Base-by-base conservation (phyloP, 2,797 vertebrate genomes). In the Typhlichthys subterraneus region DNA sequence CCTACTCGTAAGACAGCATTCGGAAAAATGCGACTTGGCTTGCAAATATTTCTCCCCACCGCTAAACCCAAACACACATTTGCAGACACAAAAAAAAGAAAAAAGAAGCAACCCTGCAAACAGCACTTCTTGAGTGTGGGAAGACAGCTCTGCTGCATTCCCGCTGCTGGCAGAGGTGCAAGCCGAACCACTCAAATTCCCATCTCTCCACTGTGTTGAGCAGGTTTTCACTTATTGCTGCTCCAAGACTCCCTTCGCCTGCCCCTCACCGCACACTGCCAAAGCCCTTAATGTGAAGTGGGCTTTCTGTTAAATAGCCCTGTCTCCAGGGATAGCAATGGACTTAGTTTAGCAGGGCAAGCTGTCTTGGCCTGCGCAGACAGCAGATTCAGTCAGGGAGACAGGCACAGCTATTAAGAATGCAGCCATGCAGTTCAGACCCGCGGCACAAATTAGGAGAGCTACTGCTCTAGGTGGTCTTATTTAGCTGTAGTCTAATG, bases 261-360 rank as follows among this genome's bases (percentile, higher is more conserved):
- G 63, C 69, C 63, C 75, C 76, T 66, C 55, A 63, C 46, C 65
- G 31, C 59, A 2, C 23, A 53, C 79, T 87, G 81, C 87, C 85
- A 91, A 72, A 83, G 72, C 70, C 76, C 74, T 82, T 85, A 88
- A 86, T 88, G 81, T 82, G 85, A 65, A 65, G 72, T 61, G 67
- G 64, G 67, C 73, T 82, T 72, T 73, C 75, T 76, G 83, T 80
- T 87, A 79, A 88, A 84, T 68, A 76, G 73, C 58, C 58, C 48
- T 12, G 23, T 84, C 88, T 82, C 81, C 63, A 1, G 81, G 77
- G 86, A 79, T 62, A 69, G 65, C 65, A 64, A 60, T 60, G 77
- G 68, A 76, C 76, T 73, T 71, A 56, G 68, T 73, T 72, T 65
- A 75, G 71, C 47, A 45, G 58, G 53, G 56, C 63, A 61, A 51